These are phyloP conservation scores for Pollenia angustigena DNA, from an alignment of 2,888 invertebrate genomes.

Conservation along the genomic window DNA sequence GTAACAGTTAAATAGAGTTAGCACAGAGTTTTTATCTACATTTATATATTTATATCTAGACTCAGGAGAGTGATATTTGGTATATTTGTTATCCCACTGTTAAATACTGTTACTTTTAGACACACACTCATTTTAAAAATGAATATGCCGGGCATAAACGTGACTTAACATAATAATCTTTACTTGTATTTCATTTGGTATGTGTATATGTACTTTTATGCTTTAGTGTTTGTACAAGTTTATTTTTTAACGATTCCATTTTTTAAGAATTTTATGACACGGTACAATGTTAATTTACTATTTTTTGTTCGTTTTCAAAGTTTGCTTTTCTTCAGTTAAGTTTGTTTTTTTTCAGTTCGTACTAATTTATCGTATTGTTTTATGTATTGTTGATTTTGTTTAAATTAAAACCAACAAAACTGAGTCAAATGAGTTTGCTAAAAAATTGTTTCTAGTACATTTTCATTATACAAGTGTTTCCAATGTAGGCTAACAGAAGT, in stretches of 20 bases:
- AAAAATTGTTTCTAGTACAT: neutral
- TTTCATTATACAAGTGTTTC: neutral
- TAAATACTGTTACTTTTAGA: neutral
- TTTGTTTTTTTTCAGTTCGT: neutral
- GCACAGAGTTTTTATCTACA: no score
- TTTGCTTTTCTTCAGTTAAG: neutral
- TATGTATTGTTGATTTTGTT: slow-evolving; percentile 46
- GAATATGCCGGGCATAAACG: slow-evolving; percentile 80
- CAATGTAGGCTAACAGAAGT: neutral
- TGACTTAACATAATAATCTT: slow-evolving; percentile 84
- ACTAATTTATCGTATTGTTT: slow-evolving; percentile 56
- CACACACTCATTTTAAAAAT: slow-evolving; percentile 11
- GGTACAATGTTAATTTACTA: slow-evolving; percentile 56
- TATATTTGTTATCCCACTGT: neutral
- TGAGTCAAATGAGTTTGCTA: slow-evolving; percentile 42
- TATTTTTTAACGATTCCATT: slow-evolving; percentile 56
- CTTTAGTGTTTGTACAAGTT: slow-evolving; percentile 74
- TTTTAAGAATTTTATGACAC: slow-evolving; percentile 47
- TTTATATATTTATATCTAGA: no score
- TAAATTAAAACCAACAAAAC: slow-evolving; percentile 2
- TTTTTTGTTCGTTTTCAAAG: slow-evolving; percentile 6
- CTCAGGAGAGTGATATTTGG: no score
- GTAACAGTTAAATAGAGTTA: no score
- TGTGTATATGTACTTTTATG: neutral
- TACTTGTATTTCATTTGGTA: slow-evolving; percentile 37